Evolutionary conservation across 2,113 vertebrate species (phyloP).

Genomic region (Bagarius yarrelli): DNA sequence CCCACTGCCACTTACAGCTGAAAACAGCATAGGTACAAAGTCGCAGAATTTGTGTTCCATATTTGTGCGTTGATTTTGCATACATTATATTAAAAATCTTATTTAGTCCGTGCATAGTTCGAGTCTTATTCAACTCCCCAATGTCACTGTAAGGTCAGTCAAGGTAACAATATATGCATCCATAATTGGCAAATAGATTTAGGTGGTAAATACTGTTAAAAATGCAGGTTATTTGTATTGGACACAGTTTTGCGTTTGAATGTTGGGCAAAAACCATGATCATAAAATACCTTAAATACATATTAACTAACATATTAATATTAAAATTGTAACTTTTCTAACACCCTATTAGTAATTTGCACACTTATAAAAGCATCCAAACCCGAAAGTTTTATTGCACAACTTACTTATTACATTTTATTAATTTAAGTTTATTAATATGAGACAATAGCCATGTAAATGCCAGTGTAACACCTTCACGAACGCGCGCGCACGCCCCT

Average conservation of each 20-base stretch:
- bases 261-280: not conserved
- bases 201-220: not conserved
- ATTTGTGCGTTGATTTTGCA: constrained; percentile 13
- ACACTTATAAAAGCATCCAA: not conserved
- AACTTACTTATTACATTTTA: not conserved
- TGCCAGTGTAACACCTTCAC: not conserved
- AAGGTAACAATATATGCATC: not conserved
- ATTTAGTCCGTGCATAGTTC: not conserved
- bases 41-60: not conserved
- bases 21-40: constrained; percentile 53
- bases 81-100: not conserved
- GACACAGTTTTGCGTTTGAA: not conserved
- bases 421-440: no score
- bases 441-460: constrained; percentile 30
- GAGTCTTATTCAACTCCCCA: not conserved
- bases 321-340: not conserved
- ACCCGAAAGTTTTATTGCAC: not conserved
- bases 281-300: not conserved
- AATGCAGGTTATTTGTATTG: not conserved
- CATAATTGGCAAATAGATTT: not conserved
- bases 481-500: constrained; percentile 32
- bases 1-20: constrained; percentile 66
- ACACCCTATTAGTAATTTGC: not conserved
- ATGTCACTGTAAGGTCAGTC: constrained; percentile 24
- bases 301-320: not conserved